Evolutionary conservation across 2,888 invertebrate species (phyloP), one percentile per base, ranked within the genome.

Genomic region (Caenorhabditis panamensis): DNA sequence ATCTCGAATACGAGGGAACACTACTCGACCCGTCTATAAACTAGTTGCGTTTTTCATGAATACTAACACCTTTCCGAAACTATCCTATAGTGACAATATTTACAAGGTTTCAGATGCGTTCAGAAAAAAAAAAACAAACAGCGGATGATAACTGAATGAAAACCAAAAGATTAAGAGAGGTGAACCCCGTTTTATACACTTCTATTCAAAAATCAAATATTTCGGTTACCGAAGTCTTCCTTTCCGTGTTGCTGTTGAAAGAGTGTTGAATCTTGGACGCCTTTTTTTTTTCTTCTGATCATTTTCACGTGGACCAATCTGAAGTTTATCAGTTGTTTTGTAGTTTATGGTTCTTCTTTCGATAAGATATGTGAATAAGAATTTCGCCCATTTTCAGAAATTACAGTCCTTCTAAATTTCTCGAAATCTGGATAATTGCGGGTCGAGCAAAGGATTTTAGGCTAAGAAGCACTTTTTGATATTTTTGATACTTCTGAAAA

Each of bases 201-300:
- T 31, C 9, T 31, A 6, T 31, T 31, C 9, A 9, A 31, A 31
- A 31, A 31, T 18, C 11, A 41, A 13, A 26, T 69, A n/a, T n/a
- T n/a, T 53, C 18, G 24, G 6, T 61, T 49, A 67, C 67, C 67
- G 56, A 44, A 56, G 67, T n/a, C 61, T 69, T 51, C 51, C 51
- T 0, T 16, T 51, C 16, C 18, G 26, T 13, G 18, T 44, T 8
- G 37, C 16, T 31, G 18, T 20, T 11, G 31, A 47, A 13, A 56
- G n/a, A 8, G 67, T 56, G 31, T 67, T 67, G 47, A 31, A 56
- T 67, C 56, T 56, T 22, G 67, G 67, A 18, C 67, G 67, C 26
- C 67, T 54, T 6, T 31, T 31, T 9, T 26, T 24, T 51, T 69
- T 69, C 22, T 61, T 69, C 20, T 51, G 28, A 1, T 49, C 49